These are phyloP conservation scores for Odontothrips loti DNA, from an alignment of 2,888 invertebrate genomes.

Conservation along the genomic window DNA sequence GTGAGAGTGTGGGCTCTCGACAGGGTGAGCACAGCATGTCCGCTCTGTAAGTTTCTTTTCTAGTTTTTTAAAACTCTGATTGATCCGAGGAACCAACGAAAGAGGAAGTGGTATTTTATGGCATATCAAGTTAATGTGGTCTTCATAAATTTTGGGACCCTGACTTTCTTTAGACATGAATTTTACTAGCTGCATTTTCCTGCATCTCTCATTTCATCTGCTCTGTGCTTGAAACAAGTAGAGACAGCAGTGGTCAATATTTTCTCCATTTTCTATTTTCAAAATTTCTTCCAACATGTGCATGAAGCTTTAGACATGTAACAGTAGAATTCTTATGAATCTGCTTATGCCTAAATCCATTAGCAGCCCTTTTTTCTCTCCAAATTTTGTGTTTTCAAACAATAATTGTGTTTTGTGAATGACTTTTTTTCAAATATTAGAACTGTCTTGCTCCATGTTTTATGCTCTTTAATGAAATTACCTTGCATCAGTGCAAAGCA, in stretches of 20 bases:
- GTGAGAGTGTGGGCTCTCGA: background rate
- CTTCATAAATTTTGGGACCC: too few relatives aligned
- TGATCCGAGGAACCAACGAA: background rate
- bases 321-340: background rate
- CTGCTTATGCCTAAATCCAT: background rate
- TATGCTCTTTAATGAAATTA: too few relatives aligned
- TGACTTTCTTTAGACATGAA: too few relatives aligned
- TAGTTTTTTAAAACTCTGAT: background rate
- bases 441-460: too few relatives aligned
- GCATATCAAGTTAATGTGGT: background rate
- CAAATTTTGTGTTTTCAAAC: background rate
- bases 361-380: background rate
- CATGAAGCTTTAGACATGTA: background rate
- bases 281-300: background rate
- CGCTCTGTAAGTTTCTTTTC: constrained; percentile 16
- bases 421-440: background rate
- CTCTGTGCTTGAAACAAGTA: background rate
- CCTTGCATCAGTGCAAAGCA: too few relatives aligned
- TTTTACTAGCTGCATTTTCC: too few relatives aligned
- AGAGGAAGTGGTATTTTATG: constrained; percentile 7
- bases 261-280: background rate
- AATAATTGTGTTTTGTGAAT: background rate
- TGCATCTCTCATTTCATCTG: background rate
- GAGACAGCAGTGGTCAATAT: background rate
- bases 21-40: constrained; percentile 23